Base-by-base conservation (phyloP, 1,140 invertebrate genomes). In the Brachionus angularis region DNA sequence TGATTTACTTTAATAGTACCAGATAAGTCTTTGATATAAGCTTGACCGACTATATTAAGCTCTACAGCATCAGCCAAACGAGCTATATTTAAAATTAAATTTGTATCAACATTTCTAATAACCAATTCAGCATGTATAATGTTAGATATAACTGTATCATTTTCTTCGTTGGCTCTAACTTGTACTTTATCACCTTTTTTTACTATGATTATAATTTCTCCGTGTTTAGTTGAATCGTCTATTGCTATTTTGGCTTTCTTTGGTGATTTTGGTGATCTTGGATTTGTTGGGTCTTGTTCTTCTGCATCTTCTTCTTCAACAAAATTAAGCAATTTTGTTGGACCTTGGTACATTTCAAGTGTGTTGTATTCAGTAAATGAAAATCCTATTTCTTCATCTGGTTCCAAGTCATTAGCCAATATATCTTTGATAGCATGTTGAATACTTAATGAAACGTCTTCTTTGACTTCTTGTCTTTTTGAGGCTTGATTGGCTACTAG, bases 321-420 rank as follows among this genome's bases (percentile, higher is more conserved):
- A 67, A 67, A 67, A 34, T 47, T 25, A 12, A 67, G 16, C 27
- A 67, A 34, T 31, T 50, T 23, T n/a, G 62, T 67, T 29, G 62
- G 62, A 47, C 62, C 62, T 1, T 67, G 62, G 25, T 67, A 67
- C 42, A 67, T 47, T 50, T 67, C 62, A 1, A 67, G 16, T 47
- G 42, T 34, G 10, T 31, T 23, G n/a, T 67, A 67, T n/a, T 67
- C 62, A 27, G 47, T 12, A 29, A 67, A 47, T 33, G 62, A 67
- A 67, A 67, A 67, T 7, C 62, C 62, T 34, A 42, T 46, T 8
- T 47, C 62, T 50, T 67, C 62, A 67, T 67, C 62, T 47, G 62
- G 62, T n/a, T 27, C 47, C 31, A 67, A 50, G 21, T 67, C 62
- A 42, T 21, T 46, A 12, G 46, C 33, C 16, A 67, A 31, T 47